Conservation (phyloP, 64 coral and sea anemone genomes). For the Stichodactyla mertensii region DNA sequence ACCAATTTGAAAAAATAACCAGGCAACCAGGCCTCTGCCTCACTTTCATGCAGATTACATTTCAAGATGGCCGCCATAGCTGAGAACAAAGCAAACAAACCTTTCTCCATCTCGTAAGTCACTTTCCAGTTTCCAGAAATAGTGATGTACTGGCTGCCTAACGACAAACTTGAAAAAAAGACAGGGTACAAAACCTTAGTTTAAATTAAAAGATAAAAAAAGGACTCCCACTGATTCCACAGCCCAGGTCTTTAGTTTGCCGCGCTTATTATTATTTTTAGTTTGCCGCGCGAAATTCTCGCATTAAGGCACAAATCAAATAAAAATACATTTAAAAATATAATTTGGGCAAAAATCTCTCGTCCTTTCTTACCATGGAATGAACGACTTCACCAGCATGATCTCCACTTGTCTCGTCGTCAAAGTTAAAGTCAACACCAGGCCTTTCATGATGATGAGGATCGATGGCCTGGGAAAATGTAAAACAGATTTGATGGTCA, state of each 20-base stretch:
- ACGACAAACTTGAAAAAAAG: not conserved
- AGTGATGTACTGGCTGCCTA: not conserved
- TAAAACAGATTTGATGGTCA: not conserved
- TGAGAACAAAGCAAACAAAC: not conserved
- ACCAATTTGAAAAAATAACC: not conserved
- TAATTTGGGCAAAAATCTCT: not conserved
- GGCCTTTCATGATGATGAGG: constrained; percentile 3
- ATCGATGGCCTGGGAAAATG: not conserved
- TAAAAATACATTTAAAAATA: too few relatives aligned
- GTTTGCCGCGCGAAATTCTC: too few relatives aligned
- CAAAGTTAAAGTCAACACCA: constrained; percentile 10
- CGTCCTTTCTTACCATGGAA: not conserved
- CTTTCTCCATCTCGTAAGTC: not conserved
- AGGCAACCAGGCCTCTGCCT: not conserved
- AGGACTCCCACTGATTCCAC: not conserved
- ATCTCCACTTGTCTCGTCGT: not conserved
- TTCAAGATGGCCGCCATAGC: not conserved
- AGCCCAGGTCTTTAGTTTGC: too few relatives aligned
- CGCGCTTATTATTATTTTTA: too few relatives aligned
- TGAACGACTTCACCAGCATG: constrained; percentile 20
- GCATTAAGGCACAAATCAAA: too few relatives aligned
- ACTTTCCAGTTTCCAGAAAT: not conserved
- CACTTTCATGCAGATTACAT: not conserved
- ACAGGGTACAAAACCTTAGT: not conserved
- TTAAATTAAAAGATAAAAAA: not conserved